phyloP scores from a whole-genome alignment of 2,797 vertebrate genomes.

The Parambassis ranga region DNA sequence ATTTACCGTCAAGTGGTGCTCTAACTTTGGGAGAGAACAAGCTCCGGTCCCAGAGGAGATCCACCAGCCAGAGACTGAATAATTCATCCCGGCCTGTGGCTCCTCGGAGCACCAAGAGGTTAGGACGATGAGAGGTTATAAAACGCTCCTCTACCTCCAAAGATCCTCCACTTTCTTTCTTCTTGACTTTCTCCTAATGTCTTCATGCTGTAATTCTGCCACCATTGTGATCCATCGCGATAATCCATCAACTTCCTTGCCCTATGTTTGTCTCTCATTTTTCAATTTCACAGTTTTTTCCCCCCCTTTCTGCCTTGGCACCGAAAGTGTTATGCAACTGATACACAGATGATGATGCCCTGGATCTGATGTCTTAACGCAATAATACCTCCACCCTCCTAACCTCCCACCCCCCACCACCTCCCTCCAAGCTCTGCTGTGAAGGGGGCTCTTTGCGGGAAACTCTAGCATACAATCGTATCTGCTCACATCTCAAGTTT shows the following conservation, averaged over 20 bases:
- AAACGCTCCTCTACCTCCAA: slow-evolving; percentile 31
- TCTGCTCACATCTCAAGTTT: slow-evolving; percentile 80
- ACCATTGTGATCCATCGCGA: not conserved
- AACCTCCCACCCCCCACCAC: slow-evolving; percentile 30
- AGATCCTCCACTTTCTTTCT: slow-evolving; percentile 17
- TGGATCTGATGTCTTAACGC: slow-evolving; percentile 74
- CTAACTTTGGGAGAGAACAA: slow-evolving; percentile 52
- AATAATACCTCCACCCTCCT: slow-evolving; percentile 68
- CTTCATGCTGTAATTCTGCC: not conserved
- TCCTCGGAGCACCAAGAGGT: slow-evolving; percentile 52
- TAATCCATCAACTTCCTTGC: not conserved
- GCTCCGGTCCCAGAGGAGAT: slow-evolving; percentile 49
- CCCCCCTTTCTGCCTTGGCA: slow-evolving; percentile 22
- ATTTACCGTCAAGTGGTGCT: slow-evolving; percentile 74
- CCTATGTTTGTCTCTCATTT: slow-evolving; percentile 3
- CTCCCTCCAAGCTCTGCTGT: slow-evolving; percentile 41
- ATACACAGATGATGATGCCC: slow-evolving; percentile 64
- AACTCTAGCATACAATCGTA: slow-evolving; percentile 77
- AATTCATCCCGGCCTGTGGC: slow-evolving; percentile 69
- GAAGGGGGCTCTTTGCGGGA: slow-evolving; percentile 79
- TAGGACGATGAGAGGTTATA: slow-evolving; percentile 45
- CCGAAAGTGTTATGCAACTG: slow-evolving; percentile 66
- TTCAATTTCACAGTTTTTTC: slow-evolving; percentile 12
- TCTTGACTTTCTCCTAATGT: not conserved
- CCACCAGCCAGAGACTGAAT: slow-evolving; percentile 70